phyloP scores from a whole-genome alignment of 2,888 invertebrate species.

The Cyclophora punctaria region DNA sequence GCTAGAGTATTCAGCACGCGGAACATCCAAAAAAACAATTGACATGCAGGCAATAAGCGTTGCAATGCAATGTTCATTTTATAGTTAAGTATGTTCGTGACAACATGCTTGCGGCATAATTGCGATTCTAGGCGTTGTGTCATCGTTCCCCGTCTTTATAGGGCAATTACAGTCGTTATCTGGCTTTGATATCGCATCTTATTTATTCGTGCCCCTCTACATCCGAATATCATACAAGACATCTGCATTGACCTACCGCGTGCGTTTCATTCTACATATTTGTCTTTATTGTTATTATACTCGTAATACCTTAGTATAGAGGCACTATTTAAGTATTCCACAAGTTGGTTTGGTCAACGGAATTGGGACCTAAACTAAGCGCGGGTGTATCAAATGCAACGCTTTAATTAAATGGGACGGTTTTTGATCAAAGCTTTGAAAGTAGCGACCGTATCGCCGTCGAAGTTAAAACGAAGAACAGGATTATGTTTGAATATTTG shows the following conservation, averaged over 20 bases:
- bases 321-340: too few relatives aligned
- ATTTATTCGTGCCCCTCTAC: constrained; percentile 58
- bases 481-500: constrained; percentile 45
- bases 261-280: constrained; percentile 24
- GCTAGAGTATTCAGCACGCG: constrained; percentile 4
- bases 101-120: constrained; percentile 59
- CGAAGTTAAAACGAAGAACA: constrained; percentile 32
- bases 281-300: constrained; percentile 13
- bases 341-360: constrained; percentile 17
- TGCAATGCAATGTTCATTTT: constrained; percentile 44
- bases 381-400: constrained; percentile 24
- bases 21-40: constrained; percentile 42
- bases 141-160: constrained; percentile 70
- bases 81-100: constrained; percentile 54
- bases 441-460: constrained; percentile 17
- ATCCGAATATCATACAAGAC: constrained; percentile 55
- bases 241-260: constrained; percentile 47
- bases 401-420: constrained; percentile 27
- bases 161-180: constrained; percentile 70
- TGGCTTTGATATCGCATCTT: constrained; percentile 72
- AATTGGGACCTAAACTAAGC: constrained; percentile 25
- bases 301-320: too few relatives aligned
- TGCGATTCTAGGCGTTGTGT: constrained; percentile 64
- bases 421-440: constrained; percentile 19
- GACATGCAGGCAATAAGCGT: constrained; percentile 52